phyloP scores from a whole-genome alignment of 1,140 invertebrate genomes.

The Eupristina koningsbergeri region DNA sequence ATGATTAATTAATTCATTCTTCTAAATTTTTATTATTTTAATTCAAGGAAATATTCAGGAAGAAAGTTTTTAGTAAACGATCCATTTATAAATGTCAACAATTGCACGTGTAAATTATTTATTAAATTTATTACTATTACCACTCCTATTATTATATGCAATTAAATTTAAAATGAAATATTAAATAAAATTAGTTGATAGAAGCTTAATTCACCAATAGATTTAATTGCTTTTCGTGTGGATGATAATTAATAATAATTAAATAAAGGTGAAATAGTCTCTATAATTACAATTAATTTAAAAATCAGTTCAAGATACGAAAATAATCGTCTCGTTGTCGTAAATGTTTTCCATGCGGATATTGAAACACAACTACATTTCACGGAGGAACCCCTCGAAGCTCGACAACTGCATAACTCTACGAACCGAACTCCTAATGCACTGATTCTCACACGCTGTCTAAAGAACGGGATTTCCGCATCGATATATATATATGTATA shows the following conservation, averaged over 20 bases:
- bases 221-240: too few relatives aligned
- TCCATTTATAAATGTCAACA: too few relatives aligned
- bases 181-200: too few relatives aligned
- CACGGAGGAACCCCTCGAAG: background rate
- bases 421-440: background rate
- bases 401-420: background rate
- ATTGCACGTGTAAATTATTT: too few relatives aligned
- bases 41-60: too few relatives aligned
- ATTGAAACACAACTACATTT: background rate
- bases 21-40: background rate
- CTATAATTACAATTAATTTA: background rate
- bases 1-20: background rate
- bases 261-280: background rate
- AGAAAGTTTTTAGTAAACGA: too few relatives aligned
- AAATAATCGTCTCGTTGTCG: background rate
- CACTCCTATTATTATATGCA: too few relatives aligned
- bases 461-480: background rate
- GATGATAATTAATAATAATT: too few relatives aligned
- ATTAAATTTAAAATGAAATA: too few relatives aligned
- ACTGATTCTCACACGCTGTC: background rate
- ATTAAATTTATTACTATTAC: too few relatives aligned
- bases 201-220: too few relatives aligned
- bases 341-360: background rate
- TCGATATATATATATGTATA: too few relatives aligned
- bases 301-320: background rate